Conservation (phyloP, 2,797 vertebrate genomes). For the Hapalemur alaotrensis region DNA sequence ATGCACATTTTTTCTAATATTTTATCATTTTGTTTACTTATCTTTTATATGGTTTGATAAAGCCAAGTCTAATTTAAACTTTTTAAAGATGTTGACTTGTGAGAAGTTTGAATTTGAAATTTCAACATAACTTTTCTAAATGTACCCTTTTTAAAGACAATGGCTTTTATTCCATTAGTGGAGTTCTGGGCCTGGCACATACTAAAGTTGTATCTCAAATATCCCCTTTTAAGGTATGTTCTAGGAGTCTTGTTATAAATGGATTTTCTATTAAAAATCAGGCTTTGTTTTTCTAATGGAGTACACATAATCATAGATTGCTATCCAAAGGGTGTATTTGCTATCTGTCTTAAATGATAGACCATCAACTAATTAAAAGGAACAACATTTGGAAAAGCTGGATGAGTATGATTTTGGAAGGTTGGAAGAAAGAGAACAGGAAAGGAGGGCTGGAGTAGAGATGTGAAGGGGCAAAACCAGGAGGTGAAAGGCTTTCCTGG, state of each 20-base stretch:
- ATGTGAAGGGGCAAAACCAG: background rate
- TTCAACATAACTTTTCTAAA: background rate
- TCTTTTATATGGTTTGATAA: background rate
- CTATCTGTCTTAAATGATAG: background rate
- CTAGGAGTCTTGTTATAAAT: background rate
- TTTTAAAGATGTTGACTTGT: background rate
- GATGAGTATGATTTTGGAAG: background rate
- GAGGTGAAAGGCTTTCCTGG: background rate
- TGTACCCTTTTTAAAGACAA: background rate
- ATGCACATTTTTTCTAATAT: background rate
- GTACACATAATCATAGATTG: background rate
- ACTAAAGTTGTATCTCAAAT: background rate
- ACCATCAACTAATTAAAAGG: background rate
- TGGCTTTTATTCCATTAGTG: background rate
- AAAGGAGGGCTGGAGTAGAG: background rate
- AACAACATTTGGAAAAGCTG: background rate
- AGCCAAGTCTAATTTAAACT: background rate
- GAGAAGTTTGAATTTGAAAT: background rate
- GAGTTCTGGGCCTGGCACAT: background rate
- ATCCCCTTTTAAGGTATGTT: background rate
- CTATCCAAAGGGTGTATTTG: background rate
- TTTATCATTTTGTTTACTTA: background rate
- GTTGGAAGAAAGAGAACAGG: background rate
- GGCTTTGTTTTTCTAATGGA: background rate
- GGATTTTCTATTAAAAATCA: conserved; percentile 21